Evolutionary conservation across 2,888 invertebrate genomes (phyloP).

Genomic region (Thecophora atra): DNA sequence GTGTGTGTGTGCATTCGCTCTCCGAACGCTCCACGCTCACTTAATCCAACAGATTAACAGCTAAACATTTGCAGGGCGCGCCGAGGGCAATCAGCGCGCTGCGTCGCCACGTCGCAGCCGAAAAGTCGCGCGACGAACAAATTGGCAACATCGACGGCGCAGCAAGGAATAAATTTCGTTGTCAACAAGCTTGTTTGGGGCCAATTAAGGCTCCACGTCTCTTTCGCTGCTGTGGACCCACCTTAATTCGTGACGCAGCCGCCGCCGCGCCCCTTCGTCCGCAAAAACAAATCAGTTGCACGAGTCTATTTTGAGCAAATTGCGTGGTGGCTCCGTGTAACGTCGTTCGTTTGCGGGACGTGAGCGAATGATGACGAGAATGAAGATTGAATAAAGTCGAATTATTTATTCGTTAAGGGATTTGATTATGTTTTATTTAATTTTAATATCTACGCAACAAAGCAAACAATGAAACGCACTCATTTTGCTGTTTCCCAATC

Average conservation of each 20-base stretch:
- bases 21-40: too few relatives aligned
- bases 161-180: conserved; percentile 20
- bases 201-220: conserved; percentile 12
- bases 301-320: background rate
- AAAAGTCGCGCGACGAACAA: background rate
- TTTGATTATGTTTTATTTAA: too few relatives aligned
- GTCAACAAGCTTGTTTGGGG: background rate
- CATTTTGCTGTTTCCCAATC: too few relatives aligned
- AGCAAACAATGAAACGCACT: too few relatives aligned
- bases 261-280: background rate
- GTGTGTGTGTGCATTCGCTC: background rate
- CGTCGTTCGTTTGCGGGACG: background rate
- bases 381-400: background rate
- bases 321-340: background rate
- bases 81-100: conserved; percentile 8
- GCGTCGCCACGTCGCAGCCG: background rate
- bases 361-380: background rate
- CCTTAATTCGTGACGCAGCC: conserved; percentile 10
- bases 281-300: background rate
- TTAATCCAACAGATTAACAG: too few relatives aligned
- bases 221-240: background rate
- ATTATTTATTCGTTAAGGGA: too few relatives aligned
- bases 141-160: conserved; percentile 2
- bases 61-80: conserved; percentile 16
- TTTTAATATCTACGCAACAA: too few relatives aligned